Evolutionary conservation across 2,113 vertebrate species (phyloP), one percentile per base, ranked within the genome.

Genomic region (Bolborhynchus lineola): DNA sequence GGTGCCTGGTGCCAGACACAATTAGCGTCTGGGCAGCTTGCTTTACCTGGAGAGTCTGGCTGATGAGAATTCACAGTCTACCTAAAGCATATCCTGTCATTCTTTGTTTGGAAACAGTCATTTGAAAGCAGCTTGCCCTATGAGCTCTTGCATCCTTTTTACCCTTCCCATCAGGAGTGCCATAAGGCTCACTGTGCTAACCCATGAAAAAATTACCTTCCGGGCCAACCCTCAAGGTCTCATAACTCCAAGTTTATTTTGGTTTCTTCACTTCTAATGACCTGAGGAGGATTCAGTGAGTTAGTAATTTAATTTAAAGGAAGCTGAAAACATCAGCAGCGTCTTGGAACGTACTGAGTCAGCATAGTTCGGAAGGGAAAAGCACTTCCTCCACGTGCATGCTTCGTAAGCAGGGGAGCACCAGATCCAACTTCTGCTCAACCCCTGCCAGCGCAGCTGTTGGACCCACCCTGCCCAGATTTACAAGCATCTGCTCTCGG

Each of bases 11-110:
- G 65, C 83, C 75, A 91, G 70, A 39, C 28, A 33, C 55, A 50
- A 4, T 63, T 76, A 77, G 49, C 11, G 24, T 39, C 83, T 62
- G 70, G 76, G 78, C 76, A 85, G 83, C 44, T 94, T 65, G 42
- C 82, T 96, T 92, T 70, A 90, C 92, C 86, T 86, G 84, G 53
- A 69, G 62, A 88, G 57, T 52, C 85, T 86, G 71, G 39, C 81
- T 75, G 71, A 49, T 71, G 72, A 83, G 47, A 63, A 77, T 69
- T 91, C 59, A 57, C 79, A 91, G 68, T 63, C 72, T 33, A 76
- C 46, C 25, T 79, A 50, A 82, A 50, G 62, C 29, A n/a, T 8
- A 25, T 26, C 68, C 55, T 83, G 89, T 65, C 62, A 55, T 79
- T 70, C 50, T 75, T 50, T 28, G 50, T 79, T 83, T 70, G 18